Base-by-base conservation (phyloP, 2,113 vertebrate species). In the Sapajus apella region DNA sequence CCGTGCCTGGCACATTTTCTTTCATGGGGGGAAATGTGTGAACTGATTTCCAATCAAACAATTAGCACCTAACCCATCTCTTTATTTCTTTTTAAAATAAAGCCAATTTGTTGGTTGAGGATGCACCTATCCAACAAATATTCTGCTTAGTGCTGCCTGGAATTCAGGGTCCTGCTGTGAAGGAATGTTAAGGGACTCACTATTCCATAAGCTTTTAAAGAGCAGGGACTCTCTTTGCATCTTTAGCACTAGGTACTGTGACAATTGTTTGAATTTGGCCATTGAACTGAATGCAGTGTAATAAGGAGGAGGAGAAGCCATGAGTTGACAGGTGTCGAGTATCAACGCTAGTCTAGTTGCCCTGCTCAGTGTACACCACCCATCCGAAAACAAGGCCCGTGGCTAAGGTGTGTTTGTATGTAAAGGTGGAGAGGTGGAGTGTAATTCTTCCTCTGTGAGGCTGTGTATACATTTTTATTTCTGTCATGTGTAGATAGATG, bases 41-140 rank as follows among this genome's bases (percentile, higher is more conserved):
- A 72, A 80, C 45, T n/a, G 11, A 87, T 84, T 94, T 95, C 80
- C 20, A 87, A 37, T 87, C 37, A 45, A 68, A 84, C 12, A 75
- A n/a, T 70, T 35, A 50, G 2, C 66, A 9, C 21, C 0, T 64
- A 30, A 14, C 1, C 6, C 5, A 7, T 20, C 35, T 14, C 3
- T 4, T 7, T 8, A 11, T 14, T 89, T 17, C 23, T 91, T 66
- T 75, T 79, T 83, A 35, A 80, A 81, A 55, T 17, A 70, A 70
- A 81, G 3, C 10, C 50, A 66, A 52, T 30, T 87, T 92, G 50
- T 88, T 84, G 68, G 32, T 79, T 84, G 61, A 12, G n/a, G 45
- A 61, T 73, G 47, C 35, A 56, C 27, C 50, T 43, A 27, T 76
- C 75, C 87, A 55, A 61, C 27, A 50, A 52, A 58, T n/a, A 37